These are phyloP conservation scores for Rousettus leschenaultii DNA, from an alignment of 2,113 vertebrate genomes.

Conservation along the genomic window DNA sequence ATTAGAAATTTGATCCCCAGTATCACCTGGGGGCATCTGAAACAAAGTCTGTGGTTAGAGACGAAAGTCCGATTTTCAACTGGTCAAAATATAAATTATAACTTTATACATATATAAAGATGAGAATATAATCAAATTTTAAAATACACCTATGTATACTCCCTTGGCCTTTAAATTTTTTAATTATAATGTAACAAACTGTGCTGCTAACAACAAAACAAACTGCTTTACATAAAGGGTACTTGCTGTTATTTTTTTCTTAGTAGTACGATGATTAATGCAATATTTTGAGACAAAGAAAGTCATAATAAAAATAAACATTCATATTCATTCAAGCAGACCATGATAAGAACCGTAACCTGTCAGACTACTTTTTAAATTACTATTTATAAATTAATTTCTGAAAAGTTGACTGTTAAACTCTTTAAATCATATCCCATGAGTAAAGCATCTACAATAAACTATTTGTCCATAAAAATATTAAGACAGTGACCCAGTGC, in stretches of 20 bases:
- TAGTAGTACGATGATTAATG: background rate
- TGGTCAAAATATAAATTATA: background rate
- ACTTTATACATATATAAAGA: background rate
- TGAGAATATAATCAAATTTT: background rate
- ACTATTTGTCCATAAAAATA: background rate
- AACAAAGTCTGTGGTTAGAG: background rate
- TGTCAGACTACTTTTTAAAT: background rate
- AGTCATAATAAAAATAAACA: background rate
- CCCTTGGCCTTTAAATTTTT: background rate
- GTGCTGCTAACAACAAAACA: background rate
- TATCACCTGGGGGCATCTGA: background rate
- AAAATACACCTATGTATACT: background rate
- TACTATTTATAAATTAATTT: background rate
- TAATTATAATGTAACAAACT: background rate
- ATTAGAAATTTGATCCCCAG: background rate
- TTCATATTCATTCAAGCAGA: background rate
- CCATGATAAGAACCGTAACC: background rate
- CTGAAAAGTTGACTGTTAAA: background rate
- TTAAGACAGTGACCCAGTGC: background rate
- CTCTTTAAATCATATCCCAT: background rate
- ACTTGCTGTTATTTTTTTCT: background rate
- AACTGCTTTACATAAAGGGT: background rate
- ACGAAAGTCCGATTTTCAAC: background rate
- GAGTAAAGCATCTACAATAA: background rate
- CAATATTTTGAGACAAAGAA: background rate